phyloP scores from a whole-genome alignment of 23 tunicate species.

The Phallusia fumigata region DNA sequence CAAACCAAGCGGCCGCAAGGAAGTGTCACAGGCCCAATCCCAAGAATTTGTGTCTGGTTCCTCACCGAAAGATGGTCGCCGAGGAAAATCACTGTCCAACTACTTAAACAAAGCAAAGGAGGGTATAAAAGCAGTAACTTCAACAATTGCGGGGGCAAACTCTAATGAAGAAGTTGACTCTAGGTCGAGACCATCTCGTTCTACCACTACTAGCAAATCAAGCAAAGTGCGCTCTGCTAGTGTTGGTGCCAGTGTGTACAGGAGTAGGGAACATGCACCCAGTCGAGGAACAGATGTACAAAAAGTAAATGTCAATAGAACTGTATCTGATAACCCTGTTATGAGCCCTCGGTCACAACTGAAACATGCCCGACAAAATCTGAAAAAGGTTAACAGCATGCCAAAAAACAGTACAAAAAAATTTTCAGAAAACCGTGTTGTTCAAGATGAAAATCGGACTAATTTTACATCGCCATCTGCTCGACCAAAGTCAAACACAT shows the following conservation, averaged over 20 bases:
- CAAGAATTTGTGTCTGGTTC: neutral
- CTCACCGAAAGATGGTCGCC: slow-evolving; percentile 33
- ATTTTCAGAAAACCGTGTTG: neutral
- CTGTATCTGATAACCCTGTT: slow-evolving; percentile 18
- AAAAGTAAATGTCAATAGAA: neutral
- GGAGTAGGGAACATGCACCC: slow-evolving; percentile 12
- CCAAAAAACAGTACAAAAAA: neutral
- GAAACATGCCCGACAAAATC: slow-evolving; percentile 74
- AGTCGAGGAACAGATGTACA: neutral
- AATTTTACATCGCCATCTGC: neutral
- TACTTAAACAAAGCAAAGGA: slow-evolving; percentile 64
- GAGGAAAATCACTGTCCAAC: slow-evolving; percentile 29
- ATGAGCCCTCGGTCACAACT: slow-evolving; percentile 82
- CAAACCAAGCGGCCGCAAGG: neutral
- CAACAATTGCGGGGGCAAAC: slow-evolving; percentile 28
- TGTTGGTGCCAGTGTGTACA: slow-evolving; percentile 61
- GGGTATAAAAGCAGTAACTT: slow-evolving; percentile 71
- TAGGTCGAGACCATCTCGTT: slow-evolving; percentile 41
- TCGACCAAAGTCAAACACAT: slow-evolving; percentile 19
- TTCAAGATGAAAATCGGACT: neutral
- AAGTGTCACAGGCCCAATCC: neutral
- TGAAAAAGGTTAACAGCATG: slow-evolving; percentile 54
- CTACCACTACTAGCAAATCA: slow-evolving; percentile 24
- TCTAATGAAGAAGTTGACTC: slow-evolving; percentile 21
- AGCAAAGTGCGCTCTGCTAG: slow-evolving; percentile 77